Base-by-base conservation (phyloP, 1,140 invertebrate genomes). In the Babylonia areolata region DNA sequence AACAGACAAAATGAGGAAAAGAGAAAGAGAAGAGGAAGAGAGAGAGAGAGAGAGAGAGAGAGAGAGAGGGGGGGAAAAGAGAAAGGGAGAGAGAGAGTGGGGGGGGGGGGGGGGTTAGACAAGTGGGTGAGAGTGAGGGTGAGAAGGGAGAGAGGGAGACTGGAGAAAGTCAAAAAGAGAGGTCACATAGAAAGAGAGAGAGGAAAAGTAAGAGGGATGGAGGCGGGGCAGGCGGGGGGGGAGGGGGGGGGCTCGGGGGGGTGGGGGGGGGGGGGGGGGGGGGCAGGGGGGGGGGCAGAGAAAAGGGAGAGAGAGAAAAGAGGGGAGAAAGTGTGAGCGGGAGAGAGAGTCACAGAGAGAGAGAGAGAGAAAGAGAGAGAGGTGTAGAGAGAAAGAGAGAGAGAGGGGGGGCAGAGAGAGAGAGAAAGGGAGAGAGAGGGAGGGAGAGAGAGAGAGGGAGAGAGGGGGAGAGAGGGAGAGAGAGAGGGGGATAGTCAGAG, bases 361-460 rank as follows among this genome's bases (percentile, higher is more conserved):
- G 64, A 69, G 64, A 69, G 64, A 69, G n/a, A 69, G 64, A 69
- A 23, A 69, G 64, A 69, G 28, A 69, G 64, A 69, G 64, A n/a
- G 64, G 28, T 9, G 28, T 5, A 31, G 11, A 31, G 11, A 31
- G n/a, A 31, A n/a, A 31, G 28, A 31, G n/a, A 31, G n/a, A 23
- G n/a, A 69, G 64, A 31, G 64, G 28, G n/a, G 64, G 28, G 28
- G n/a, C 9, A 73, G 71, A 73, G 71, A 73, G 71, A 73, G 71
- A 37, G 71, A 73, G 71, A 35, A 23, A 35, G 31, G 23, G 31
- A 35, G 31, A 73, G 31, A 73, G 71, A 73, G 71, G 35, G 31
- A 20, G 31, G 23, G 31, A 35, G 31, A 35, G 71, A 73, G 71
- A 37, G 71, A 37, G 71, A 33, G 71, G 20, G 31, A 20, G 31